phyloP scores from a whole-genome alignment of 2,888 invertebrate genomes.

The Diaprepes abbreviatus region DNA sequence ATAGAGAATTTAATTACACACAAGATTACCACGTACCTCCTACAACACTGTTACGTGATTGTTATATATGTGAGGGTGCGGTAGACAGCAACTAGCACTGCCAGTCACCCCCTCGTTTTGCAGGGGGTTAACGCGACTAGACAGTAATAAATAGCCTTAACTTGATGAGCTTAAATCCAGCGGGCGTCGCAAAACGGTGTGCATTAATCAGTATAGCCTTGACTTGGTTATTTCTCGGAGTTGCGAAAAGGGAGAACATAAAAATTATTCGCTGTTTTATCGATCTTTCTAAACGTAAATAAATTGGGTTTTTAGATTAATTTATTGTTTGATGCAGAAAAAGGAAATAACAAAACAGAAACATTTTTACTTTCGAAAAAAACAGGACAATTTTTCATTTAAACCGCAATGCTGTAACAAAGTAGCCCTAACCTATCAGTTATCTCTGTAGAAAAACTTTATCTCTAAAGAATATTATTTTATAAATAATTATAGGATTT shows the following conservation, averaged over 20 bases:
- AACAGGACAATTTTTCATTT: no score
- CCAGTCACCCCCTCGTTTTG: constrained; percentile 26
- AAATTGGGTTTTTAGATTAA: background rate
- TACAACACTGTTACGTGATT: constrained; percentile 61
- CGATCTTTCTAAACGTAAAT: background rate
- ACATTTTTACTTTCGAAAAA: no score
- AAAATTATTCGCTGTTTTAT: background rate
- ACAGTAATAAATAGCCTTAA: constrained; percentile 63
- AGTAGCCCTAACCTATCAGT: no score
- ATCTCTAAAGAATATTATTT: no score
- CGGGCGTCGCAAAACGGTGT: constrained; percentile 62
- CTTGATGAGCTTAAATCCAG: constrained; percentile 63
- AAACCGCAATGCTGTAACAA: no score
- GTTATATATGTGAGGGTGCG: constrained; percentile 54
- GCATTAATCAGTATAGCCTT: constrained; percentile 62
- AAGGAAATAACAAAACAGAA: no score
- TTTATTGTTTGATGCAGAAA: no score
- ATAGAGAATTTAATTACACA: constrained; percentile 60
- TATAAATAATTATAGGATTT: no score
- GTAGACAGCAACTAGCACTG: constrained; percentile 27
- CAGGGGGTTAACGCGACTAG: constrained; percentile 36
- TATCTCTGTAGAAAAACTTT: no score
- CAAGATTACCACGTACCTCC: constrained; percentile 61
- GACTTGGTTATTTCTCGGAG: constrained; percentile 21
- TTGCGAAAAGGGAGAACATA: constrained; percentile 7